These are phyloP conservation scores for Rhynchomys soricoides DNA, from an alignment of 2,113 vertebrate genomes.

Conservation along the genomic window DNA sequence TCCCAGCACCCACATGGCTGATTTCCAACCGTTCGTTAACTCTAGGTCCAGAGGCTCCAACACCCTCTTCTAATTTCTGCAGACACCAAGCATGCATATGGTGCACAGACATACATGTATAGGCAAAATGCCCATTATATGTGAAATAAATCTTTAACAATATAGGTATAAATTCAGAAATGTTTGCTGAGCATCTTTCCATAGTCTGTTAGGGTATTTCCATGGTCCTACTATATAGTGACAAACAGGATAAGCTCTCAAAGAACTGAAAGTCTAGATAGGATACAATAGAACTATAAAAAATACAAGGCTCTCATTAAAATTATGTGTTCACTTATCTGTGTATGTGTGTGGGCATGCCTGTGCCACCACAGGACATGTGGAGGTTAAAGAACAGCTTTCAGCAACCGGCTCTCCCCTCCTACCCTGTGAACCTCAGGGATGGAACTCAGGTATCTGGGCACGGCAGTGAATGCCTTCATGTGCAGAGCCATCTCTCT, in stretches of 20 bases:
- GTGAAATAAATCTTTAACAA: neutral
- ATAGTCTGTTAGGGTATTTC: neutral
- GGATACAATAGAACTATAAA: neutral
- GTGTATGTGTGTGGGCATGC: neutral
- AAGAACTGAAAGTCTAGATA: neutral
- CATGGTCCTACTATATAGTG: neutral
- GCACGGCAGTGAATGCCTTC: no score
- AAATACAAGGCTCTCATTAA: neutral
- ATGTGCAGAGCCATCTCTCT: neutral
- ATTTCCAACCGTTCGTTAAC: neutral
- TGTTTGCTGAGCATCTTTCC: neutral
- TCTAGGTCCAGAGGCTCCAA: neutral
- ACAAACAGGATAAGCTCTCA: neutral
- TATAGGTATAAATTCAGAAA: neutral
- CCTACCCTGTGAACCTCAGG: neutral
- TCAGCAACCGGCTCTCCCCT: neutral
- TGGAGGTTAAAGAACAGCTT: neutral
- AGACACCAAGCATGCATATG: neutral
- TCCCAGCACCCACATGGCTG: neutral
- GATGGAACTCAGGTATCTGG: neutral
- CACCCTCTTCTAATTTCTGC: neutral
- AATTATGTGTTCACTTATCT: neutral
- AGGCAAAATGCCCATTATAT: neutral
- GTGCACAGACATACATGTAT: neutral
- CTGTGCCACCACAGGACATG: neutral